Base-by-base conservation (phyloP, 2,113 vertebrate genomes). In the Carollia perspicillata region DNA sequence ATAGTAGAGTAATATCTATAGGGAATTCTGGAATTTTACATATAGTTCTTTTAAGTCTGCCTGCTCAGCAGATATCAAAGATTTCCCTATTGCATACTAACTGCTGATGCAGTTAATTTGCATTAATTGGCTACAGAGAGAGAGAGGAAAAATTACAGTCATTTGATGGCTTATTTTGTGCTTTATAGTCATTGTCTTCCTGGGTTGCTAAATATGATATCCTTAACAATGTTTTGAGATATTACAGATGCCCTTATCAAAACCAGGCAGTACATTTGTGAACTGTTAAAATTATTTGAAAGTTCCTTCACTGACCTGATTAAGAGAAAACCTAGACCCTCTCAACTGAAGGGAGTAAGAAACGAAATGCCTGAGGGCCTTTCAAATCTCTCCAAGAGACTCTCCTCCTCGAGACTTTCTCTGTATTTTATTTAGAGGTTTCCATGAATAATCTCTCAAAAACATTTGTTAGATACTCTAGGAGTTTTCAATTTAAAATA, bases 41-140 rank as follows among this genome's bases (percentile, higher is more conserved):
- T 8, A 6, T 35, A 68, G 2, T 49, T 58, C 37, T 51, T 44
- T 55, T 51, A 77, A 13, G 1, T 7, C 71, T 87, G 72, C 51
- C 7, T 92, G 91, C 14, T 93, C 69, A 89, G 91, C 30, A 97
- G 89, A 92, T 93, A 95, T 51, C 88, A 96, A 94, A 33, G 93
- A 83, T 95, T 95, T 30, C 72, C 89, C 77, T 71, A 96, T 96
- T 96, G 78, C 79, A 58, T 90, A 89, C 85, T 94, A 92, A 94
- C 94, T 97, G 66, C 42, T 95, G 63, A 3, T 71, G 93, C 33
- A 11, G 94, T 97, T 97, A 97, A 93, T 97, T 97, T 92, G 72
- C 74, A 96, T 84, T 93, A 96, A 97, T 97, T 93, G 97, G 74
- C 71, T 53, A n/a, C 68, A 98, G 95, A 97, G 90, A 96, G 97